Evolutionary conservation across 2,888 invertebrate species (phyloP), one percentile per base, ranked within the genome.

Genomic region (Cremastinae sp.): DNA sequence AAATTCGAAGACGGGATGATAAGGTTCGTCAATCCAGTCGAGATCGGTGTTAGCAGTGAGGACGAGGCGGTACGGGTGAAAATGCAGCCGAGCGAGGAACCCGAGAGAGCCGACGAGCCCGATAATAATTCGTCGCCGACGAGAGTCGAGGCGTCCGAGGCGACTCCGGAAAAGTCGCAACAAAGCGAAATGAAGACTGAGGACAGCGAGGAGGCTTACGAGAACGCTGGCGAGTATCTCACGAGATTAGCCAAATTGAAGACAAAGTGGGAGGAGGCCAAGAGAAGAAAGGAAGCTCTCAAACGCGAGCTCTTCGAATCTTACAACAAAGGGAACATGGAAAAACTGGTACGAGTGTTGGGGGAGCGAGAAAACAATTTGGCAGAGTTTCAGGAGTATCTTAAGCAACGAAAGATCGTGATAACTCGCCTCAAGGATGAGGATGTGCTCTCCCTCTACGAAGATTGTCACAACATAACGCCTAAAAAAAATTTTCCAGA

Each of bases 331-430:
- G 84, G 81, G 12, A 86, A 87, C 38, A 80, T 85, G 28, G 86
- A 86, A 10, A 87, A 86, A 58, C 78, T 90, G 16, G 74, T 79
- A 2, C 79, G 85, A 47, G 76, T 89, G 43, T 69, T 89, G 16
- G 86, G 85, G 0, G 85, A 86, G 14, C 79, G 64, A 8, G 84
- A 84, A 12, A 83, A 84, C 51, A 85, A 88, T 22, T 53, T 88
- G 4, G 79, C 83, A 16, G 86, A 87, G 4, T 89, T 89, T 83
- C 83, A 85, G 47, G 87, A 86, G n/a, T 89, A 89, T 75, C 73
- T 90, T 1, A 89, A 87, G 66, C 87, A 86, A 16, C 79, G 89
- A 36, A 87, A 85, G 65, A 89, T 89, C 47, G 83, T 88, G 0
- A 84, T 88, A 43, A 84, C 84, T 2, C 84, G 87, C 34, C 75